These are phyloP conservation scores for Myodes glareolus DNA, from an alignment of 2,113 vertebrate species.

Conservation along the genomic window DNA sequence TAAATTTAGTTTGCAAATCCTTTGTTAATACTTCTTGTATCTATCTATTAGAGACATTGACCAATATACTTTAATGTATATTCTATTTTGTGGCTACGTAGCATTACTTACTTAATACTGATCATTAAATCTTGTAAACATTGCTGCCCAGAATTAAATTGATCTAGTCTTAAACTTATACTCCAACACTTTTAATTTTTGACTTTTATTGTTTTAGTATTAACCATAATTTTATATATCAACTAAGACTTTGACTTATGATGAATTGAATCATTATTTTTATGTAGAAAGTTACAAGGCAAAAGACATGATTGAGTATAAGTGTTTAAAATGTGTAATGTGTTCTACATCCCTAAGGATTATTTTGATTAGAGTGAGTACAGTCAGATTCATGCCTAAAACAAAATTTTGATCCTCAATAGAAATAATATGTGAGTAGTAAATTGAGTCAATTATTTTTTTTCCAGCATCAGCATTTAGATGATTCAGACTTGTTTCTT, in stretches of 20 bases:
- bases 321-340: constrained; percentile 51
- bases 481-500: constrained; percentile 28
- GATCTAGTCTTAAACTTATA: background rate
- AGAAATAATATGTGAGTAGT: constrained; percentile 45
- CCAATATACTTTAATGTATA: background rate
- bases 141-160: background rate
- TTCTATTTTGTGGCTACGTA: background rate
- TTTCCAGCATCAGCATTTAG: constrained; percentile 47
- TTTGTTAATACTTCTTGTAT: background rate
- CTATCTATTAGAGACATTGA: background rate
- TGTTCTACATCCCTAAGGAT: background rate
- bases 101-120: background rate
- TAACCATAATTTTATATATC: background rate
- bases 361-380: constrained; percentile 54
- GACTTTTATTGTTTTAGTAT: background rate
- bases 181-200: background rate
- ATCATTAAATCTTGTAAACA: background rate
- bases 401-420: constrained; percentile 16
- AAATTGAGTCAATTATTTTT: background rate
- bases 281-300: background rate
- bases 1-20: background rate
- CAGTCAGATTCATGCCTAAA: constrained; percentile 63
- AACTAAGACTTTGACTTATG: background rate
- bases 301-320: constrained; percentile 5
- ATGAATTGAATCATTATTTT: background rate